Conservation (phyloP, 2,113 vertebrate species). For the Gasterosteus aculeatus region DNA sequence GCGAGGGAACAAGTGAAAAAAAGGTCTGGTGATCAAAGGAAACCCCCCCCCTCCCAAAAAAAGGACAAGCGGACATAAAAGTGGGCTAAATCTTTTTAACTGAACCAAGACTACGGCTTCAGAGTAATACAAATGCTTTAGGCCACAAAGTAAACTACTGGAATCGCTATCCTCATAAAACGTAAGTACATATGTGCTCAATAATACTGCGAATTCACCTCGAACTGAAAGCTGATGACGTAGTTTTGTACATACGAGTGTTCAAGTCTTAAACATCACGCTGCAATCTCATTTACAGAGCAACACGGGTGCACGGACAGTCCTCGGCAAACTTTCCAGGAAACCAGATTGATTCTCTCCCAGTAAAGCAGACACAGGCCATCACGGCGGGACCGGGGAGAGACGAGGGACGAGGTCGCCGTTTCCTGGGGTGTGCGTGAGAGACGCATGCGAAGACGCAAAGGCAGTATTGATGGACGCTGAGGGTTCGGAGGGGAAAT, state of each 20-base stretch:
- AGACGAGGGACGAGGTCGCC: not conserved
- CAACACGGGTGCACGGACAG: not conserved
- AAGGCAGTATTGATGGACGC: conserved; percentile 67
- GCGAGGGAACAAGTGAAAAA: conserved; percentile 16
- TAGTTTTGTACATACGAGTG: not conserved
- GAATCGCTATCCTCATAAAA: not conserved
- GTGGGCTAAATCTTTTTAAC: not conserved
- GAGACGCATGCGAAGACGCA: conserved; percentile 34
- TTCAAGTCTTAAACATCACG: not conserved
- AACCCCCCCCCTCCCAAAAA: not conserved
- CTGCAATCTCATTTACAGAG: conserved; percentile 1
- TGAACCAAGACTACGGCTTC: not conserved
- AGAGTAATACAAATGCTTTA: not conserved
- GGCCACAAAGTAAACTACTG: not conserved
- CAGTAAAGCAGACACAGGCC: conserved; percentile 11
- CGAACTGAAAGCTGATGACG: not conserved
- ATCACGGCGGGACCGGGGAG: conserved; percentile 2
- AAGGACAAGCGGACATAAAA: not conserved
- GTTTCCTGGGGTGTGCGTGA: not conserved
- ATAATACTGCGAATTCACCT: not conserved
- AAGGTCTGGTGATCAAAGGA: conserved; percentile 20
- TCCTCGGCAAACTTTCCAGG: conserved; percentile 17
- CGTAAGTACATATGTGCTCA: not conserved
- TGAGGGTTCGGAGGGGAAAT: conserved; percentile 64
- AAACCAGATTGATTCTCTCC: conserved; percentile 1